Conservation (phyloP, 2,113 vertebrate species). For the Mugil cephalus region DNA sequence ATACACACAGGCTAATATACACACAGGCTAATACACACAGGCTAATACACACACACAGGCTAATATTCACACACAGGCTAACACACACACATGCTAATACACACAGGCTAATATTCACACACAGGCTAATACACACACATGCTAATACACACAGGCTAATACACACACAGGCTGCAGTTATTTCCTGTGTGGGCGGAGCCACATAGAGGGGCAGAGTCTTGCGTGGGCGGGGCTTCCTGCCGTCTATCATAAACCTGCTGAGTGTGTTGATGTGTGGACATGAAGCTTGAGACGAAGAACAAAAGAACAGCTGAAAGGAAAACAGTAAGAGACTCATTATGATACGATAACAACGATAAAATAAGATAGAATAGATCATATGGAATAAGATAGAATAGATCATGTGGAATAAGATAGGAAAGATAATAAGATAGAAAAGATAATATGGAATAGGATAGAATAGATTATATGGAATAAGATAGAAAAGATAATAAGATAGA, state of each 20-base stretch:
- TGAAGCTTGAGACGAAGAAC: slow-evolving; percentile 27
- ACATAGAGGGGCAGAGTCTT: background rate
- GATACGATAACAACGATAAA: background rate
- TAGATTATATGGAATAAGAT: no score
- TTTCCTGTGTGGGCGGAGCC: slow-evolving; percentile 17
- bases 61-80: background rate
- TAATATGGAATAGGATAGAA: no score
- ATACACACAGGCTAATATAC: background rate
- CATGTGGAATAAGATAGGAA: no score
- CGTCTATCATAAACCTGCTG: slow-evolving; percentile 53
- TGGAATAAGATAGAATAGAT: no score
- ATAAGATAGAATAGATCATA: no score
- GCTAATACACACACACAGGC: no score
- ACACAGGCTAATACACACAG: no score
- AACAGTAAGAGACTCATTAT: slow-evolving; percentile 35
- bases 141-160: background rate
- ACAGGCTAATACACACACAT: background rate
- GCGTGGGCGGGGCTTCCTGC: slow-evolving; percentile 28
- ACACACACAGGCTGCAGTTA: background rate
- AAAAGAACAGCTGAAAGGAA: slow-evolving; percentile 7
- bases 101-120: background rate
- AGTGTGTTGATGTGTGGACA: slow-evolving; percentile 31
- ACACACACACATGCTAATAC: background rate
- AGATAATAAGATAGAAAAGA: no score
- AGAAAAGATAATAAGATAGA: no score